Evolutionary conservation across 2,797 vertebrate genomes (phyloP).

Genomic region (Sebastes ruberrimus): DNA sequence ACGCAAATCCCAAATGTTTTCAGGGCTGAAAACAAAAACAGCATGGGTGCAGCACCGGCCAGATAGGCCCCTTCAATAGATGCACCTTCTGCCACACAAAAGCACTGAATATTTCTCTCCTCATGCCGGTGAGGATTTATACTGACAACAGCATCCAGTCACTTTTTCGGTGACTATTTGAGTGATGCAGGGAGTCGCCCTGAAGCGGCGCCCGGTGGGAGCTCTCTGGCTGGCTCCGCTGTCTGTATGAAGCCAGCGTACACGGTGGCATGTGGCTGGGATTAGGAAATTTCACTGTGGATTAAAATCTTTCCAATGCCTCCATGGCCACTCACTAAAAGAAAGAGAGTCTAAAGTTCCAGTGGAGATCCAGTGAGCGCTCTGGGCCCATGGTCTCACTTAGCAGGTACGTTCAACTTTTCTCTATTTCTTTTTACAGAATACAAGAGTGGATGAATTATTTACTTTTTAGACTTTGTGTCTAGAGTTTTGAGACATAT

Average conservation of each 20-base stretch:
- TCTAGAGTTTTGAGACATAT: not conserved
- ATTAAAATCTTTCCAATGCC: slow-evolving; percentile 77
- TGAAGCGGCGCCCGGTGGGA: slow-evolving; percentile 24
- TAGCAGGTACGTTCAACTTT: slow-evolving; percentile 66
- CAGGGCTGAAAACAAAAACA: slow-evolving; percentile 72
- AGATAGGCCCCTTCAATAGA: slow-evolving; percentile 57
- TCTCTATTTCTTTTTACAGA: not conserved
- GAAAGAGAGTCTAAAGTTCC: slow-evolving; percentile 50
- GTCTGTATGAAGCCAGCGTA: slow-evolving; percentile 67
- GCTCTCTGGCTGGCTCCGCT: slow-evolving; percentile 49
- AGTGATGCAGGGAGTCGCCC: slow-evolving; percentile 22
- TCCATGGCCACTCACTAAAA: slow-evolving; percentile 59
- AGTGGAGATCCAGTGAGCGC: slow-evolving; percentile 45
- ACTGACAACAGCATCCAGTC: not conserved
- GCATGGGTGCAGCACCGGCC: slow-evolving; percentile 55
- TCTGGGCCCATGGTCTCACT: slow-evolving; percentile 61
- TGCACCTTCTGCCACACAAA: slow-evolving; percentile 52
- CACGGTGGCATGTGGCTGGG: slow-evolving; percentile 82
- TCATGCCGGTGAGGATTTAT: not conserved
- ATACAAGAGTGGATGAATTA: not conserved
- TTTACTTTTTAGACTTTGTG: not conserved
- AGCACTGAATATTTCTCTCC: not conserved
- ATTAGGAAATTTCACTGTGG: slow-evolving; percentile 85
- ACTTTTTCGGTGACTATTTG: not conserved
- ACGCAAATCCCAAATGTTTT: slow-evolving; percentile 71